Percentiles rank a stretch among this genome's conserved stretches.
Evolutionary conservation across 2,888 invertebrate genomes (phyloP).

Genomic region (Tiliacea citrago): DNA sequence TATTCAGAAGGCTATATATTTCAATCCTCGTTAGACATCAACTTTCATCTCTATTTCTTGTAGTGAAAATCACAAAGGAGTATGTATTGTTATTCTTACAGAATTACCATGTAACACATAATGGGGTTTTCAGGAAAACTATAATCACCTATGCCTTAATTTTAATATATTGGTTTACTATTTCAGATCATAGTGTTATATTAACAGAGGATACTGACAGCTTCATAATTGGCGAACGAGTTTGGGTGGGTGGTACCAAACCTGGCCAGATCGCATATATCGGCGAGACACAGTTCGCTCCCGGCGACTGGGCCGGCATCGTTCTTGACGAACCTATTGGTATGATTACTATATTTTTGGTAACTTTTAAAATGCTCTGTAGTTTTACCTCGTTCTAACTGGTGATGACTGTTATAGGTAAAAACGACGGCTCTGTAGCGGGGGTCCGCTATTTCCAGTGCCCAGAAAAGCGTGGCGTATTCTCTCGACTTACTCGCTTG

Average conservation of each 20-base stretch:
- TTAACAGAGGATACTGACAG: slow-evolving; percentile 97
- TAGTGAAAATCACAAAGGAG: slow-evolving; percentile 19
- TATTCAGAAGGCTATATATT: slow-evolving; percentile 78
- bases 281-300: slow-evolving; percentile 98
- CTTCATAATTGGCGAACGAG: slow-evolving; percentile 98
- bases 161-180: slow-evolving; percentile 56
- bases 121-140: slow-evolving; percentile 21
- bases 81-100: not conserved
- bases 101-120: not conserved
- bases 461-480: slow-evolving; percentile 97
- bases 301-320: slow-evolving; percentile 99
- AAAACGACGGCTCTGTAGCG: slow-evolving; percentile 98
- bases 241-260: slow-evolving; percentile 98
- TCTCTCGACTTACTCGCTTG: slow-evolving; percentile 96
- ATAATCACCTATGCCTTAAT: not conserved
- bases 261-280: slow-evolving; percentile 98
- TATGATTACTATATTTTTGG: slow-evolving; percentile 78
- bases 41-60: slow-evolving; percentile 69
- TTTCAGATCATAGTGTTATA: slow-evolving; percentile 95
- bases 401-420: slow-evolving; percentile 91
- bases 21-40: slow-evolving; percentile 67
- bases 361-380: not conserved
- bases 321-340: slow-evolving; percentile 98
- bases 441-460: slow-evolving; percentile 98
- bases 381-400: slow-evolving; percentile 8